Percentiles rank a stretch among this genome's conserved stretches.
Conservation (phyloP, 2,888 invertebrate species). For the Brenthis hecate region DNA sequence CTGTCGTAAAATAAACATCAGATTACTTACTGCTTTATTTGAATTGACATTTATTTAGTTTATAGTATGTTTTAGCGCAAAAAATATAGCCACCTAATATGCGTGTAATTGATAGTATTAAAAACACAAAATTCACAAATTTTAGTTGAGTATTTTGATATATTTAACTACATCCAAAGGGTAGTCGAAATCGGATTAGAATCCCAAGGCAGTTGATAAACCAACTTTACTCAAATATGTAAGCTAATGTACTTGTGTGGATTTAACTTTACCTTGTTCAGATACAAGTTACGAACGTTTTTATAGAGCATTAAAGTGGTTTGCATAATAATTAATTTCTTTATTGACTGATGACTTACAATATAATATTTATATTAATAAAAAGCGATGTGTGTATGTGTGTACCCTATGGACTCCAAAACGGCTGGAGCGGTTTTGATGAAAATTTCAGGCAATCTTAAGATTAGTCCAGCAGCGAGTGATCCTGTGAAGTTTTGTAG, state of each 20-base stretch:
- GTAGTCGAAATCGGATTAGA: conserved; percentile 35
- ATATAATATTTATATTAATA: no score
- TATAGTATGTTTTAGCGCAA: neutral
- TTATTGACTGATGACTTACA: no score
- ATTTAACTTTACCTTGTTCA: conserved; percentile 21
- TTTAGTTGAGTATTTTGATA: conserved; percentile 20
- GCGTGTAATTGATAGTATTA: conserved; percentile 7
- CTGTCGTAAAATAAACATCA: conserved; percentile 7
- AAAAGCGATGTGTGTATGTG: no score
- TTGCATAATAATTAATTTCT: no score
- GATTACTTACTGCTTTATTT: conserved; percentile 9
- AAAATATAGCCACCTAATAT: neutral
- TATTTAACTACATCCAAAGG: conserved; percentile 30
- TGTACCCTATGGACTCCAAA: no score
- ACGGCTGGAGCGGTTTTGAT: no score
- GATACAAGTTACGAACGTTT: neutral
- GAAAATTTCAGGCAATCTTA: no score
- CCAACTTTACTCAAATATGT: conserved; percentile 29
- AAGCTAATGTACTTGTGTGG: conserved; percentile 33
- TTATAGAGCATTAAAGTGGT: neutral
- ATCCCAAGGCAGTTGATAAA: conserved; percentile 37
- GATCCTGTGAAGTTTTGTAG: no score
- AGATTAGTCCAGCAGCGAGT: no score
- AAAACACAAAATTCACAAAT: conserved; percentile 18
- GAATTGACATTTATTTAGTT: conserved; percentile 1